Evolutionary conservation across 2,113 vertebrate genomes (phyloP).

Genomic region (Prunella fulvescens): DNA sequence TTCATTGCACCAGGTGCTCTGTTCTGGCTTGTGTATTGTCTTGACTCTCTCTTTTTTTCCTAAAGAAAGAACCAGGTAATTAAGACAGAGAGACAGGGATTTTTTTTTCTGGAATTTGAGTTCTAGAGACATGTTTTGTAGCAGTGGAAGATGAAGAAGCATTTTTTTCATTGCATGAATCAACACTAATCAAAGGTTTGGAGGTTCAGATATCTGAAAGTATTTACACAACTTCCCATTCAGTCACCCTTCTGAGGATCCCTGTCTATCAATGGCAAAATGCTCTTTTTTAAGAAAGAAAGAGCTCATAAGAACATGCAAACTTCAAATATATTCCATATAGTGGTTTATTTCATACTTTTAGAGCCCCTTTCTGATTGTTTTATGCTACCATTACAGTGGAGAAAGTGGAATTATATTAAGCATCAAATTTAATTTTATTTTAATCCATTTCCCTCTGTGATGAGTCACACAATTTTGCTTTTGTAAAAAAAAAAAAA

Average conservation of each 20-base stretch:
- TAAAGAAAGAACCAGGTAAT: background rate
- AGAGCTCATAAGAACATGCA: background rate
- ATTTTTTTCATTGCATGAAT: background rate
- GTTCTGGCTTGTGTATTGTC: background rate
- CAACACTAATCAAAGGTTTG: background rate
- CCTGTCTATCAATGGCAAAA: background rate
- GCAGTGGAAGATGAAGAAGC: background rate
- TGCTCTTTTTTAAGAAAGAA: background rate
- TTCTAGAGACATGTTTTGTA: background rate
- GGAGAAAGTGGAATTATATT: background rate
- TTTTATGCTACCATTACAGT: background rate
- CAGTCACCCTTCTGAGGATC: background rate
- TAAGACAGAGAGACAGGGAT: fast-evolving
- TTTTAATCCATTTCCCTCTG: background rate
- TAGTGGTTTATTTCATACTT: background rate
- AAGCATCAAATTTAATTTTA: background rate
- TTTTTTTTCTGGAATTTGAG: background rate
- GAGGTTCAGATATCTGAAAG: background rate
- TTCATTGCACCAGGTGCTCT: background rate
- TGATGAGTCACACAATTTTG: background rate
- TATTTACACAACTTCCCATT: background rate
- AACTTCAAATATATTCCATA: background rate
- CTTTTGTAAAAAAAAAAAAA: background rate
- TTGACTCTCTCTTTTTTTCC: background rate
- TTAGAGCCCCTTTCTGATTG: background rate